These are phyloP conservation scores for Lycia hirtaria DNA, from an alignment of 2,888 invertebrate genomes.

Conservation along the genomic window DNA sequence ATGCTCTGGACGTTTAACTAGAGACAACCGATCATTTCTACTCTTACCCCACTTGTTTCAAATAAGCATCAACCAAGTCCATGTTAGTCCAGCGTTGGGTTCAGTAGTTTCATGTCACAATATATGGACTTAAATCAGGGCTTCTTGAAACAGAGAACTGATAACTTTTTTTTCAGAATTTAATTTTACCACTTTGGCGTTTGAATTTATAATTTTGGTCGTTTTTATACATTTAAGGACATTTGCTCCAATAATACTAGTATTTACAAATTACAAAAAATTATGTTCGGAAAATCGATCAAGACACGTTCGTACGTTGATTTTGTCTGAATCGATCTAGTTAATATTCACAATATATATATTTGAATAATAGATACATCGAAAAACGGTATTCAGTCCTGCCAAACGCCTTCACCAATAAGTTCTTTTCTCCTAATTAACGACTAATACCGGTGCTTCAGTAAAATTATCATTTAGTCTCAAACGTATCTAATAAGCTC, in stretches of 20 bases:
- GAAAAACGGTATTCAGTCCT: conserved; percentile 12
- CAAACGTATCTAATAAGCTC: conserved; percentile 7
- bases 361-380: no score
- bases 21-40: conserved; percentile 22
- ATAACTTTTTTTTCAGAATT: no score
- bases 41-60: conserved; percentile 21
- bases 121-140: neutral
- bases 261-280: no score
- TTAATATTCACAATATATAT: neutral
- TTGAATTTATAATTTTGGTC: no score
- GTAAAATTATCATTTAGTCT: conserved; percentile 39
- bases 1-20: conserved; percentile 23
- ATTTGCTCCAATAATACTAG: no score
- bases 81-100: no score
- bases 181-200: no score
- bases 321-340: neutral
- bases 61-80: conserved; percentile 28
- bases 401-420: conserved; percentile 43
- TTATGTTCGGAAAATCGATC: no score
- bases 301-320: no score
- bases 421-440: conserved; percentile 58
- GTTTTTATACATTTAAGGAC: no score
- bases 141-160: no score
- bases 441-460: conserved; percentile 51
- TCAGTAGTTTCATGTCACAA: no score